These are phyloP conservation scores for Alces alces DNA, from an alignment of 2,113 vertebrate genomes.

Conservation along the genomic window DNA sequence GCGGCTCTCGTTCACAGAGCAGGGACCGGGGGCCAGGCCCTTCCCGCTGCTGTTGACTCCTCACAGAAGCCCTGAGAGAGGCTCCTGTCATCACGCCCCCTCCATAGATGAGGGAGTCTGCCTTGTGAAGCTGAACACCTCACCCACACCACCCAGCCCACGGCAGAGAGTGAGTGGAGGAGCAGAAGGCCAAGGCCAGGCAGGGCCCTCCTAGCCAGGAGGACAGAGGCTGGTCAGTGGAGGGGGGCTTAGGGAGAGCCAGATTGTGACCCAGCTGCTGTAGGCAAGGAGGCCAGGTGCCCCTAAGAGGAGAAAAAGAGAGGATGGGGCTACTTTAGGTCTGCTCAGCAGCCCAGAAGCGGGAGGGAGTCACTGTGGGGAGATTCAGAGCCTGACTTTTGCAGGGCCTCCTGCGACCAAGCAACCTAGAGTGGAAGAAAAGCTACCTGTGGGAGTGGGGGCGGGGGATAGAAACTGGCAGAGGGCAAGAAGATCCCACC, in stretches of 20 bases:
- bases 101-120: background rate
- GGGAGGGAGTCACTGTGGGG: background rate
- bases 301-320: background rate
- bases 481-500: background rate
- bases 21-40: accelerated
- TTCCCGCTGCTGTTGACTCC: background rate
- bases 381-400: background rate
- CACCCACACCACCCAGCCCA: background rate
- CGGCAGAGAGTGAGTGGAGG: background rate
- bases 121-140: background rate
- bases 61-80: background rate
- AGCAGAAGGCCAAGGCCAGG: background rate
- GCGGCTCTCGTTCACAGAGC: background rate
- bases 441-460: background rate
- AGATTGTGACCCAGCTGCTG: background rate
- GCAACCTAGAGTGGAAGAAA: background rate
- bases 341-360: background rate
- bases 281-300: background rate
- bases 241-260: background rate
- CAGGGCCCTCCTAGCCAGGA: background rate
- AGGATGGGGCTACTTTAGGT: background rate
- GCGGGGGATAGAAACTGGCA: accelerated
- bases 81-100: accelerated
- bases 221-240: background rate
- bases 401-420: background rate